Evolutionary conservation across 1,140 invertebrate species (phyloP), one percentile per base, ranked within the genome.

Genomic region (Hyposmocoma kahamanoa): DNA sequence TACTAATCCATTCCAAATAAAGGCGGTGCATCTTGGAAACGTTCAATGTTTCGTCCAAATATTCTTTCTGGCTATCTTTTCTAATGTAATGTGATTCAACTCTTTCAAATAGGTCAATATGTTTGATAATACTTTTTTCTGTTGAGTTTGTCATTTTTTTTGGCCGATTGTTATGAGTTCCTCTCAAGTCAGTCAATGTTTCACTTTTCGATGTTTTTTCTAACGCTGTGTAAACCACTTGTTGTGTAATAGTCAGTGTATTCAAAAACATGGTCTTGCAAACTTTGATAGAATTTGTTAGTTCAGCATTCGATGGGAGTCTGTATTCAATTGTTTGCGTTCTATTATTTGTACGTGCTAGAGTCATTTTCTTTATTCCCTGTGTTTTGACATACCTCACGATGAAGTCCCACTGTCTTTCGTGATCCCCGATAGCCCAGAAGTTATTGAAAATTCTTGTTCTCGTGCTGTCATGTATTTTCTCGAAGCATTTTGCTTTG

Each of bases 291-390:
- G 4, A 3, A 19, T 8, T 20, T 45, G 15, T 9, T 20, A 61
- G n/a, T 44, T 42, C 39, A 22, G 17, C 17, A 30, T 57, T 26
- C 11, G 52, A 30, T 36, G 47, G 26, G 22, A 61, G 47, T 45
- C n/a, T 49, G 46, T 56, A 61, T 43, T 36, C 42, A n/a, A 61
- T 32, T 11, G 59, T 58, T 48, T 62, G 55, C 9, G 52, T 53
- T 9, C 51, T 44, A 46, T 62, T 62, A 26, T 55, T 57, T 54
- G 52, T 54, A 1, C 55, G 44, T 13, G 50, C 48, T 51, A 58
- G 4, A 2, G 51, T 54, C 47, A 58, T 50, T 55, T 45, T 47
- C 47, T 57, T 62, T 32, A 62, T 47, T 34, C 32, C 20, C 47
- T 55, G 15, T 15, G 26, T 34, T 50, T 55, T 49, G 22, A 41